phyloP scores from a whole-genome alignment of 2,113 vertebrate species.

The Dicentrarchus labrax region DNA sequence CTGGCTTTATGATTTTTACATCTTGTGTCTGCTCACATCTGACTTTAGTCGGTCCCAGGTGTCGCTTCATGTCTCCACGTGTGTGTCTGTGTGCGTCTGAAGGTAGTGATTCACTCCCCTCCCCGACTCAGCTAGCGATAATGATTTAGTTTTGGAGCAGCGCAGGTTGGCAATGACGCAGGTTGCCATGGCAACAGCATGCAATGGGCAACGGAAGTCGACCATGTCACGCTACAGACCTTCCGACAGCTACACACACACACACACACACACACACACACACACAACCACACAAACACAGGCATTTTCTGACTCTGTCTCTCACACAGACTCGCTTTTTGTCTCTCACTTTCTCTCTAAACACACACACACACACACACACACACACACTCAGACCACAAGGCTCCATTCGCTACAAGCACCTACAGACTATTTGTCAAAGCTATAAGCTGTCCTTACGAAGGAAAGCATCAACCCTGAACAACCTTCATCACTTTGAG shows the following conservation, averaged over 20 bases:
- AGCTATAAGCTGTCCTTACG: background rate
- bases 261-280: background rate
- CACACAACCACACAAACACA: background rate
- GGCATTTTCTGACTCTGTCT: slow-evolving; percentile 3
- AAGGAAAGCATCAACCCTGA: background rate
- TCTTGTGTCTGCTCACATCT: slow-evolving; percentile 55
- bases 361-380: background rate
- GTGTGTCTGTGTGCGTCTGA: slow-evolving; percentile 21
- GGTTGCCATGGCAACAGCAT: slow-evolving; percentile 75
- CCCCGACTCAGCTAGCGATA: slow-evolving; percentile 64
- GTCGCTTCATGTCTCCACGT: background rate
- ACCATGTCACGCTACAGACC: slow-evolving; percentile 54
- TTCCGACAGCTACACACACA: slow-evolving; percentile 40
- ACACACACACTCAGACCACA: background rate
- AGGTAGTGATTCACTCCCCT: slow-evolving; percentile 72
- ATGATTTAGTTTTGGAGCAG: slow-evolving; percentile 76
- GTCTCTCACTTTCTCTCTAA: background rate
- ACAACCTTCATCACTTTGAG: background rate
- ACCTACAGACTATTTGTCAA: background rate
- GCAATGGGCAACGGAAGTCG: slow-evolving; percentile 61
- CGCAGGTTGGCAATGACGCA: slow-evolving; percentile 72
- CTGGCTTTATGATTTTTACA: slow-evolving; percentile 44
- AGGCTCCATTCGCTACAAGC: too few relatives aligned
- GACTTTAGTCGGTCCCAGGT: slow-evolving; percentile 51
- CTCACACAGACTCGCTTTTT: background rate